Evolutionary conservation across 2,113 vertebrate species (phyloP), one percentile per base, ranked within the genome.

Genomic region (Blennius ocellaris): DNA sequence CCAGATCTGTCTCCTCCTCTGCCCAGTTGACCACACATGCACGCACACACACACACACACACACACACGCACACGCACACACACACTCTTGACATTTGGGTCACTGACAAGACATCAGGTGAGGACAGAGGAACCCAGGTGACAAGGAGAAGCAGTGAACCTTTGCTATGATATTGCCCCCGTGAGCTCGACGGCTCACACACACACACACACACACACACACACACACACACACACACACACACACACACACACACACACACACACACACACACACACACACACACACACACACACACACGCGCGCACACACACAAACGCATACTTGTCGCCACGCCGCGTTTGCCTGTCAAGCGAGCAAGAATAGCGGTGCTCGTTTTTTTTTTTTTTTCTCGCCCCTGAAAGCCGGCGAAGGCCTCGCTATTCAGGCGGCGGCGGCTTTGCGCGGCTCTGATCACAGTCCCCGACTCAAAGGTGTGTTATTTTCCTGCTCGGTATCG

Each of bases 21-120:
- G 73, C 81, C 87, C 85, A 84, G 68, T 56, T 88, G 90, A 87
- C 90, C 81, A 81, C 65, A 72, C 54, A 62, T 59, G 50, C 73
- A 59, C 49, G 66, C 53, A 68, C 69, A 80, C 68, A 76, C 60
- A 62, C 66, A 62, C 52, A 69, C 63, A 71, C 61, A 61, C 68
- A 59, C 54, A 64, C 65, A 43, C 60, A 62, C 66, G 58, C 52
- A 69, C 63, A 65, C 66, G 16, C 44, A 37, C 53, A 14, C 82
- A 86, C 75, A 87, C 69, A 83, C 59, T 86, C 89, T 87, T 91
- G 91, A 91, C 87, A 91, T 90, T 87, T 89, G 85, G 90, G 87
- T 88, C 80, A 86, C 72, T 91, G 90, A 91, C 90, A 85, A 86
- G 87, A 90, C 78, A 86, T 90, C 88, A 87, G 90, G 87, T 90